Evolutionary conservation across 2,113 vertebrate species (phyloP).

Genomic region (Lophochroa leadbeateri): DNA sequence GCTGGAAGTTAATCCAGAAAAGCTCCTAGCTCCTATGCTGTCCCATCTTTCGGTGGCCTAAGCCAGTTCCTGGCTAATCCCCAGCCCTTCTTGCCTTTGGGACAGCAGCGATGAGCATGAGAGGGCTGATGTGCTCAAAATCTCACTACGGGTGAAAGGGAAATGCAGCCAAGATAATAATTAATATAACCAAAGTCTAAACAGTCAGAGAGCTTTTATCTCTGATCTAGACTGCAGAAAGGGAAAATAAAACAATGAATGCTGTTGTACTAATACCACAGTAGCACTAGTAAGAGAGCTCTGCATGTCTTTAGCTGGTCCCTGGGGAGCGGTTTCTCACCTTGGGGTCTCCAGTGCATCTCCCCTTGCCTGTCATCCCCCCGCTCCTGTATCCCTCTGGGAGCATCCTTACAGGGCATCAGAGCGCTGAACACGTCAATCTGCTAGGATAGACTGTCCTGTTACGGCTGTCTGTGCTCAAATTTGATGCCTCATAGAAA

Average conservation of each 20-base stretch:
- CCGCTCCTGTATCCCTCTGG: rapidly evolving
- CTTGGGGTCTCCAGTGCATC: background rate
- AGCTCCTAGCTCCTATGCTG: background rate
- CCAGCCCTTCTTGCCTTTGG: background rate
- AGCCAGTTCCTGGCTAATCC: background rate
- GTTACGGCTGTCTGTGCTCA: background rate
- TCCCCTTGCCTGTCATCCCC: rapidly evolving
- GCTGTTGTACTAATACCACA: background rate
- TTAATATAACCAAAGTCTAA: background rate
- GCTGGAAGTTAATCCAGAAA: background rate
- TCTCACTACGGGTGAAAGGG: background rate
- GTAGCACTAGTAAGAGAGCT: background rate
- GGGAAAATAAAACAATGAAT: background rate
- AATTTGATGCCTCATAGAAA: rapidly evolving
- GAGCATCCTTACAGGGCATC: background rate
- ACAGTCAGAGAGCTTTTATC: background rate
- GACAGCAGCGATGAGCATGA: background rate
- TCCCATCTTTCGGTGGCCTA: background rate
- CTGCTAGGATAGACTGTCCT: background rate
- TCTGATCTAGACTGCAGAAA: rapidly evolving
- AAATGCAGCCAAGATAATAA: background rate
- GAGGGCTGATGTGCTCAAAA: background rate
- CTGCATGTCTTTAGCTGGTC: background rate
- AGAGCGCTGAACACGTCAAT: rapidly evolving
- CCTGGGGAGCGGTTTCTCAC: rapidly evolving